These are phyloP conservation scores for Acanthopleura granulata DNA, from an alignment of 2,888 invertebrate genomes.

Conservation along the genomic window DNA sequence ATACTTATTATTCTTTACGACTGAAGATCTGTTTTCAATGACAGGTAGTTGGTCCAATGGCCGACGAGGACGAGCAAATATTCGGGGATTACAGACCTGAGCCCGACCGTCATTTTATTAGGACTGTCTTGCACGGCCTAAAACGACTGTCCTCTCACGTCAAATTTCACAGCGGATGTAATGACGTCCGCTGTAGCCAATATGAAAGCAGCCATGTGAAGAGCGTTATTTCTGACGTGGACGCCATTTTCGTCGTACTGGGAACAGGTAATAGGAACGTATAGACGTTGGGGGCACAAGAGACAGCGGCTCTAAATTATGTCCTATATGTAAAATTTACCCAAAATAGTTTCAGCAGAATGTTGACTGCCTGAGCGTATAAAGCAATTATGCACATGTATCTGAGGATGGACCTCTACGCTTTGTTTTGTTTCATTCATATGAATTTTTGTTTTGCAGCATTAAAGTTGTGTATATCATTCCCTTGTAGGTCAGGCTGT, in stretches of 20 bases:
- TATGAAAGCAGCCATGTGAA: constrained; percentile 43
- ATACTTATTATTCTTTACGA: too few species aligned
- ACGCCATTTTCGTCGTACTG: constrained; percentile 57
- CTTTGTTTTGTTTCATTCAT: too few species aligned
- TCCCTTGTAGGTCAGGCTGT: constrained; percentile 41
- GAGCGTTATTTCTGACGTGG: constrained; percentile 41
- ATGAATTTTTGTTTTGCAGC: too few species aligned
- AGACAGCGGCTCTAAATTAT: too few species aligned
- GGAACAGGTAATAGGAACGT: constrained; percentile 48
- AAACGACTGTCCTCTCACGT: constrained; percentile 35
- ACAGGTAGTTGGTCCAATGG: constrained; percentile 66
- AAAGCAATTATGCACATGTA: too few species aligned
- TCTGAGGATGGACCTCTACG: too few species aligned
- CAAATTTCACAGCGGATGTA: constrained; percentile 47
- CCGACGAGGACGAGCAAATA: constrained; percentile 50
- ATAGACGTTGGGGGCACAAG: too few species aligned
- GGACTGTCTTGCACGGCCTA: constrained; percentile 54
- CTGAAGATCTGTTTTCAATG: constrained; percentile 23
- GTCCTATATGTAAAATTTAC: too few species aligned
- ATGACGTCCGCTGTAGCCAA: constrained; percentile 44
- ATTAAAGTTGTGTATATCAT: too few species aligned
- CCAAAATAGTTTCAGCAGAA: too few species aligned
- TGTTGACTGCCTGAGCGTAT: too few species aligned
- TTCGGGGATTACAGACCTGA: constrained; percentile 60
- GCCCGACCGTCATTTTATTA: constrained; percentile 42